Percentiles rank a stretch among this genome's conserved stretches.
Evolutionary conservation across 2,888 invertebrate genomes (phyloP).

Genomic region (Drosophila paranaensis): DNA sequence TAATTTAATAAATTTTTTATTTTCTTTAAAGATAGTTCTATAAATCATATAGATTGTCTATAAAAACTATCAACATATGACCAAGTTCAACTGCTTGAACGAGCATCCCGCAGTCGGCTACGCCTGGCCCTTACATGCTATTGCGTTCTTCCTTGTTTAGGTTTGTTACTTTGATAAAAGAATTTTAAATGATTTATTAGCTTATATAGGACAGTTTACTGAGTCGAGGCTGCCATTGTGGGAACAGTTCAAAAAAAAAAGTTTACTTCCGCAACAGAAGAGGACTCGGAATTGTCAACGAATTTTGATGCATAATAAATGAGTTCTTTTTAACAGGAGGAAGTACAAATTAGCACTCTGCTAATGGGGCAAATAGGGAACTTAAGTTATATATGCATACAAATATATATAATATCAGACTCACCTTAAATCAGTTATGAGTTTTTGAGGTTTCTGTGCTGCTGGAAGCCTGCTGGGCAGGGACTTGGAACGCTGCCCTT

Average conservation of each 20-base stretch:
- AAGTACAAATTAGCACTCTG: neutral
- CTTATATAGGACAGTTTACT: conserved; percentile 4
- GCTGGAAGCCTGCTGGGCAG: conserved; percentile 66
- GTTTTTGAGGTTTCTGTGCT: conserved; percentile 32
- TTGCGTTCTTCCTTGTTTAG: neutral
- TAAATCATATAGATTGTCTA: too few relatives aligned
- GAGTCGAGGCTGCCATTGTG: neutral
- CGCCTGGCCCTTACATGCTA: neutral
- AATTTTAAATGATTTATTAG: neutral
- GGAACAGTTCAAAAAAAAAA: too few relatives aligned
- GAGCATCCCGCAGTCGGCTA: neutral
- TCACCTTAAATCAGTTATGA: conserved; percentile 29
- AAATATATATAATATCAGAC: conserved; percentile 10
- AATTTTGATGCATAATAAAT: neutral
- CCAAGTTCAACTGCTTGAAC: too few relatives aligned
- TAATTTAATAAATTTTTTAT: too few relatives aligned
- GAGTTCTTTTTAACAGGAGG: neutral
- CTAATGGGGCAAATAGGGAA: neutral
- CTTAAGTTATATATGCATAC: neutral
- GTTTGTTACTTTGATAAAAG: neutral
- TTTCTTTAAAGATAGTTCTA: too few relatives aligned
- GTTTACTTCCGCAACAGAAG: neutral
- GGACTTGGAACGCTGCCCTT: conserved; percentile 68
- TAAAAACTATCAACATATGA: too few relatives aligned
- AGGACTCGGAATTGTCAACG: too few relatives aligned